Conservation (phyloP, 2,888 invertebrate species). For the Megaustenia siamemsis region DNA sequence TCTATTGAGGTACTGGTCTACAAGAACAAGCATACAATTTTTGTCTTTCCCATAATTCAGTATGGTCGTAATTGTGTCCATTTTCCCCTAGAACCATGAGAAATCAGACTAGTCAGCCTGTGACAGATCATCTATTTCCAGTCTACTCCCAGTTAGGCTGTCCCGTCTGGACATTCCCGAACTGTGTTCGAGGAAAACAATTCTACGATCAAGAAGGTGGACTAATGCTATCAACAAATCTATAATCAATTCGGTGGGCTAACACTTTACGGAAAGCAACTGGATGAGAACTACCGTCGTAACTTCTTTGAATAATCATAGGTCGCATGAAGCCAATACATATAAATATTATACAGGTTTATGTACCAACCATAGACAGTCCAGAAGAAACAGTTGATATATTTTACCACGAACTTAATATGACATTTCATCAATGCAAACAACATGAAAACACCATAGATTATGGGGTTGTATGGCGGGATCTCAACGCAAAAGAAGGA, state of each 20-base stretch:
- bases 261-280: neutral
- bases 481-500: too few species aligned
- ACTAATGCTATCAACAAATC: neutral
- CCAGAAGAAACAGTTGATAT: too few species aligned
- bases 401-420: too few species aligned
- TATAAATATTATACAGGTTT: too few species aligned
- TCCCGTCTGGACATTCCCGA: conserved; percentile 15
- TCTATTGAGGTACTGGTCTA: neutral
- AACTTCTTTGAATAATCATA: too few species aligned
- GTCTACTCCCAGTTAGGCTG: neutral
- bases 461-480: too few species aligned
- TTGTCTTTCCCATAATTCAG: conserved; percentile 40
- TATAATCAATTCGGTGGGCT: neutral
- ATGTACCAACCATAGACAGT: too few species aligned
- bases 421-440: too few species aligned
- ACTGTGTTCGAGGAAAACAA: neutral
- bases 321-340: too few species aligned
- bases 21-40: conserved; percentile 24
- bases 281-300: too few species aligned
- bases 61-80: conserved; percentile 43
- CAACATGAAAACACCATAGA: too few species aligned
- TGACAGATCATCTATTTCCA: neutral
- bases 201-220: neutral
- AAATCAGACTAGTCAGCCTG: neutral
- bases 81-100: neutral